Percentiles rank a stretch among this genome's conserved stretches.
phyloP scores from a whole-genome alignment of 2,113 vertebrate species.

The Dicentrarchus labrax region DNA sequence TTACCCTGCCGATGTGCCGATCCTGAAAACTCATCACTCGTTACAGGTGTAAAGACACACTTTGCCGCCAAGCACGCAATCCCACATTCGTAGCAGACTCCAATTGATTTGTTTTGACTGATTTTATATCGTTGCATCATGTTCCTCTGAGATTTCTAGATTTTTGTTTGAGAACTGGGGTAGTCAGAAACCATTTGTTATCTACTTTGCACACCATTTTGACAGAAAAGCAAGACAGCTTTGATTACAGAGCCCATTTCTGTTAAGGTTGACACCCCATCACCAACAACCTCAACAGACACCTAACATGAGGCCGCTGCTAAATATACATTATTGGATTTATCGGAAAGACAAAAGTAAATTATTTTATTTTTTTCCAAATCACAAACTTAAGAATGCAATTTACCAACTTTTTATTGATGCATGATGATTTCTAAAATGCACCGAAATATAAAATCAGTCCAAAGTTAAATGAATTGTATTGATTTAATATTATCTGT shows the following conservation, averaged over 20 bases:
- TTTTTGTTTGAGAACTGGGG: conserved; percentile 16
- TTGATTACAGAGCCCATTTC: neutral
- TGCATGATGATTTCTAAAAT: neutral
- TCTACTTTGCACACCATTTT: neutral
- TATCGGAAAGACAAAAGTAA: neutral
- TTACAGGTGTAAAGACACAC: conserved; percentile 50
- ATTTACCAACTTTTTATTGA: too few relatives aligned
- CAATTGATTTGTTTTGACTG: conserved; percentile 42
- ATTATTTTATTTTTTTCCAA: neutral
- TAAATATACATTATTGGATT: neutral
- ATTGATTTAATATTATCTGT: too few relatives aligned
- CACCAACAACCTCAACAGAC: neutral
- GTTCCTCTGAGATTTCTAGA: conserved; percentile 10
- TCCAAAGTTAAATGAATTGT: too few relatives aligned
- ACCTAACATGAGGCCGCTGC: neutral
- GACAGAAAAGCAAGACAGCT: neutral
- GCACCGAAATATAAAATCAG: neutral
- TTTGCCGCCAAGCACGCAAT: conserved; percentile 44
- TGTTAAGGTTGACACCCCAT: neutral
- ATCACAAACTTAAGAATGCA: neutral
- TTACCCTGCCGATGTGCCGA: conserved; percentile 48
- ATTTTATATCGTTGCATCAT: conserved; percentile 48
- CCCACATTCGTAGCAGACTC: conserved; percentile 21
- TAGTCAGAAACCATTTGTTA: conserved; percentile 9
- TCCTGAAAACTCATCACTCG: conserved; percentile 44